Percentiles rank a stretch among this genome's conserved stretches.
These are phyloP conservation scores for Galerucella calmariensis DNA, from an alignment of 2,888 invertebrate species.

Conservation along the genomic window DNA sequence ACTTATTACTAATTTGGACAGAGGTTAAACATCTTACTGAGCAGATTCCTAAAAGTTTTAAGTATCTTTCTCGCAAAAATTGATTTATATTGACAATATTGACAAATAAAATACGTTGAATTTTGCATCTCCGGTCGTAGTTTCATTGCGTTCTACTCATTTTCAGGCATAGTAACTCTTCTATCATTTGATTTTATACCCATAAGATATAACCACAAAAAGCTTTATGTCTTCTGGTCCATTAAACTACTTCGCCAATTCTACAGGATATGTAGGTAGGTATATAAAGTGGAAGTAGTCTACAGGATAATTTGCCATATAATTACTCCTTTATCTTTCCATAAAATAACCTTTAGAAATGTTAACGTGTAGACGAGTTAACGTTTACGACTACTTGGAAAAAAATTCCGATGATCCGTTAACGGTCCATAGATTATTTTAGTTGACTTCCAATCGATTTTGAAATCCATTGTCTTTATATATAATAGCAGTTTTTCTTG, in stretches of 20 bases:
- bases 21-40: too few relatives aligned
- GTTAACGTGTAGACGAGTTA: background rate
- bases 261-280: background rate
- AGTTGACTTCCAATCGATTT: too few relatives aligned
- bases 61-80: too few relatives aligned
- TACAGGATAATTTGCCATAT: background rate
- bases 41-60: too few relatives aligned
- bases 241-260: background rate
- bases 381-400: background rate
- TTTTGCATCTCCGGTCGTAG: too few relatives aligned
- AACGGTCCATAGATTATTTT: background rate
- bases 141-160: background rate
- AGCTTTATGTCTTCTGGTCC: background rate
- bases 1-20: too few relatives aligned
- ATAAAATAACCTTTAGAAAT: background rate
- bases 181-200: background rate
- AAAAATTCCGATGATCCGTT: conserved; percentile 6
- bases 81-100: too few relatives aligned
- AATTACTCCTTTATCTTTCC: conserved; percentile 13
- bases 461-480: too few relatives aligned
- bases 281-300: background rate
- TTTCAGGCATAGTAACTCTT: background rate
- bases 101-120: too few relatives aligned
- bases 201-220: background rate
- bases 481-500: too few relatives aligned